Conservation (phyloP, 1,140 invertebrate genomes). For the Acromyrmex heyeri region DNA sequence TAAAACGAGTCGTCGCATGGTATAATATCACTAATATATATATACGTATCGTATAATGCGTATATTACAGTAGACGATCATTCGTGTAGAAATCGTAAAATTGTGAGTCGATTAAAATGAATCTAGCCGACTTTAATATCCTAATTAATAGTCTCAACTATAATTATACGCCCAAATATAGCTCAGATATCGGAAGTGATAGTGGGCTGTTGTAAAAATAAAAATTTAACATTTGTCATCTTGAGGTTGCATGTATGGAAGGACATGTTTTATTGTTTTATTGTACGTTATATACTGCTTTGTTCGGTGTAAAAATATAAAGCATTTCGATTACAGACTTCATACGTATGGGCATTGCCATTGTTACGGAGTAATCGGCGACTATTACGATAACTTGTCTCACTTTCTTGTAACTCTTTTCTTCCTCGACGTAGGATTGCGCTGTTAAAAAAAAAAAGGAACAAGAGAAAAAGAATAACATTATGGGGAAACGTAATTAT, state of each 20-base stretch:
- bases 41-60: constrained; percentile 66
- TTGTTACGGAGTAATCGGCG: constrained; percentile 75
- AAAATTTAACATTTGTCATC: constrained; percentile 84
- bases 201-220: constrained; percentile 81
- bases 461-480: constrained; percentile 21
- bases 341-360: constrained; percentile 74
- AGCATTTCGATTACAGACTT: constrained; percentile 84
- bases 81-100: constrained; percentile 75
- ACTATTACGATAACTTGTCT: constrained; percentile 73
- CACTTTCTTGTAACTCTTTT: constrained; percentile 62
- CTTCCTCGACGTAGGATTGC: constrained; percentile 75
- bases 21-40: constrained; percentile 73
- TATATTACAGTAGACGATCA: constrained; percentile 77
- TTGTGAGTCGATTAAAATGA: constrained; percentile 74
- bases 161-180: constrained; percentile 76
- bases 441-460: constrained; percentile 35
- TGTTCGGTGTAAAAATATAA: constrained; percentile 85
- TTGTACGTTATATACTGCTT: constrained; percentile 82
- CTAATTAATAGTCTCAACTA: constrained; percentile 77
- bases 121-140: constrained; percentile 74
- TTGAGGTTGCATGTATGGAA: constrained; percentile 84
- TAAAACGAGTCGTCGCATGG: constrained; percentile 65
- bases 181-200: constrained; percentile 78
- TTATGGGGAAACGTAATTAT: constrained; percentile 35
- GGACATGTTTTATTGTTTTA: constrained; percentile 84